Evolutionary conservation across 2,113 vertebrate species (phyloP).

Genomic region (Oenanthe melanoleuca): DNA sequence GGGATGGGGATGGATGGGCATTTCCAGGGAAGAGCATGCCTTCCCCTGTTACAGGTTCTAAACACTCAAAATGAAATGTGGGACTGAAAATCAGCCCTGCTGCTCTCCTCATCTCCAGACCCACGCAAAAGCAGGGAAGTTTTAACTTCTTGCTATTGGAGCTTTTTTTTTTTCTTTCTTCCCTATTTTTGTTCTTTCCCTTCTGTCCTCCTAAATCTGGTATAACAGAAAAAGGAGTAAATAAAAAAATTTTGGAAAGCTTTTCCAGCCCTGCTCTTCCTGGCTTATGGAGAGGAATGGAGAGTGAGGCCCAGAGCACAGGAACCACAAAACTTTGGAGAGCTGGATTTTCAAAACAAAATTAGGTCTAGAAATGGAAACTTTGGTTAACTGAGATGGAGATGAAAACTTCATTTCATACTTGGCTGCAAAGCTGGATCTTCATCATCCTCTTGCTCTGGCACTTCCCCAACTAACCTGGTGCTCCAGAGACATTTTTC

Average conservation of each 20-base stretch:
- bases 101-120: not conserved
- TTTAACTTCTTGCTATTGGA: not conserved
- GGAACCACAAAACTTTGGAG: not conserved
- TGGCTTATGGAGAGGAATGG: not conserved
- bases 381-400: not conserved
- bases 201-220: not conserved
- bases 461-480: not conserved
- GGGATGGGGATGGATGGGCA: not conserved
- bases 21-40: not conserved
- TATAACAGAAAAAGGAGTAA: not conserved
- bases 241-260: not conserved
- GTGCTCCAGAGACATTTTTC: not conserved
- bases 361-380: slow-evolving; percentile 10
- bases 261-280: not conserved
- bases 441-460: not conserved
- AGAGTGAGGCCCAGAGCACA: not conserved
- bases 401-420: not conserved
- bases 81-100: not conserved
- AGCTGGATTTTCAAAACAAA: not conserved
- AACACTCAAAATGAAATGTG: not conserved
- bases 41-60: not conserved
- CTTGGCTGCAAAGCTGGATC: not conserved
- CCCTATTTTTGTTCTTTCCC: not conserved
- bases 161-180: accelerated
- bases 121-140: not conserved